These are phyloP conservation scores for Fundulus diaphanus DNA, from an alignment of 2,797 vertebrate genomes.

Conservation along the genomic window DNA sequence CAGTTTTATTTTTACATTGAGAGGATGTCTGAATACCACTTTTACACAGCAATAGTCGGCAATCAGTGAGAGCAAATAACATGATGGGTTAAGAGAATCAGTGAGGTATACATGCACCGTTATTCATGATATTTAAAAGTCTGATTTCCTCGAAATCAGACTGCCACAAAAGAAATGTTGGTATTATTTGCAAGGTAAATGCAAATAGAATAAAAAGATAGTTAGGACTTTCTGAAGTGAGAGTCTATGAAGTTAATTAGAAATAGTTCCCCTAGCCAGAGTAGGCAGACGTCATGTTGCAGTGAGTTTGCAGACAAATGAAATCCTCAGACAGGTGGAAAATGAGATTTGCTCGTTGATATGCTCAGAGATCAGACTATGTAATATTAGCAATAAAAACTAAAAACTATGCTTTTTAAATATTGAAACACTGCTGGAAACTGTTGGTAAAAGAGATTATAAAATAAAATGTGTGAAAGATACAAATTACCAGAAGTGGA, in stretches of 20 bases:
- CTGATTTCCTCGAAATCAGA: constrained; percentile 6
- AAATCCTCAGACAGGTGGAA: neutral
- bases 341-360: neutral
- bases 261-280: neutral
- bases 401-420: neutral
- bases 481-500: too few species aligned
- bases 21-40: neutral
- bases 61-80: neutral
- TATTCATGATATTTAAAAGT: neutral
- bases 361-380: neutral
- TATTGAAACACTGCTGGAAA: neutral
- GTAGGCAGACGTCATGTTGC: neutral
- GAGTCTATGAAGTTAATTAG: neutral
- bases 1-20: neutral
- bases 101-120: neutral
- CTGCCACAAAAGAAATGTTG: neutral
- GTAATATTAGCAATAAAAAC: neutral
- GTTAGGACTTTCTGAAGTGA: neutral
- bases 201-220: neutral
- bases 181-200: neutral
- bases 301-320: neutral
- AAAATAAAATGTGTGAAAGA: neutral
- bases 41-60: neutral
- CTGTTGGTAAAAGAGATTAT: neutral
- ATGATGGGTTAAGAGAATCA: neutral